phyloP scores from a whole-genome alignment of 2,888 invertebrate genomes.

The Steinernema carpocapsae region DNA sequence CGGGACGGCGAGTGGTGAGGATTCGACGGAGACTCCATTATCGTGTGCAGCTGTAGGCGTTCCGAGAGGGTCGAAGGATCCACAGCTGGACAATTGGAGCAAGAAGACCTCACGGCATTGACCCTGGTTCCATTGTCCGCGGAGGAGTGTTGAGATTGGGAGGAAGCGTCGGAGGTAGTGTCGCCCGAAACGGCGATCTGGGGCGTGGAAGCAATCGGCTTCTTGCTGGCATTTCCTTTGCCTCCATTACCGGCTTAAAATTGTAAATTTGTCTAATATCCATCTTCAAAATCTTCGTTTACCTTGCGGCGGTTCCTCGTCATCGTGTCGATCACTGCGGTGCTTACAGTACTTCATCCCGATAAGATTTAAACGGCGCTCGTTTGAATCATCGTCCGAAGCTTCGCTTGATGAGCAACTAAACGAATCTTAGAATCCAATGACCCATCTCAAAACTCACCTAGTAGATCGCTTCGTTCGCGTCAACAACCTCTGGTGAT shows the following conservation, averaged over 20 bases:
- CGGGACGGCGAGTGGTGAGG: neutral
- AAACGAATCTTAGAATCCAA: constrained; percentile 68
- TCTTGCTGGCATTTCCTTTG: neutral
- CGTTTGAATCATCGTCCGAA: constrained; percentile 77
- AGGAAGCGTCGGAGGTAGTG: neutral
- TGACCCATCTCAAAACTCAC: constrained; percentile 34
- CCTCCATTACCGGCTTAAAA: neutral
- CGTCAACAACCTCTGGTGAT: constrained; percentile 52
- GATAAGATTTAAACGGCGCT: constrained; percentile 55
- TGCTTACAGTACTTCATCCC: constrained; percentile 47
- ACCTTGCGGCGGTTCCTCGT: constrained; percentile 43
- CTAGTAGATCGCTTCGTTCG: constrained; percentile 55
- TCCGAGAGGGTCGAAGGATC: constrained; percentile 2
- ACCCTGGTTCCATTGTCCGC: neutral
- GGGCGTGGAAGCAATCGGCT: neutral
- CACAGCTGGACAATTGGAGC: neutral
- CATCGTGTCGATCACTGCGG: constrained; percentile 40
- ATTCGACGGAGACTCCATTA: constrained; percentile 20
- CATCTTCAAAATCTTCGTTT: neutral
- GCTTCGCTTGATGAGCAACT: constrained; percentile 93
- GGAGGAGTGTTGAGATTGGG: neutral
- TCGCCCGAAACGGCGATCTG: neutral
- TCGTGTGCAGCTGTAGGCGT: neutral
- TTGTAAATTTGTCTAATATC: neutral
- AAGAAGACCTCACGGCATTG: neutral